Conservation (phyloP, 2,113 vertebrate genomes). For the Gymnocephalus cernua region DNA sequence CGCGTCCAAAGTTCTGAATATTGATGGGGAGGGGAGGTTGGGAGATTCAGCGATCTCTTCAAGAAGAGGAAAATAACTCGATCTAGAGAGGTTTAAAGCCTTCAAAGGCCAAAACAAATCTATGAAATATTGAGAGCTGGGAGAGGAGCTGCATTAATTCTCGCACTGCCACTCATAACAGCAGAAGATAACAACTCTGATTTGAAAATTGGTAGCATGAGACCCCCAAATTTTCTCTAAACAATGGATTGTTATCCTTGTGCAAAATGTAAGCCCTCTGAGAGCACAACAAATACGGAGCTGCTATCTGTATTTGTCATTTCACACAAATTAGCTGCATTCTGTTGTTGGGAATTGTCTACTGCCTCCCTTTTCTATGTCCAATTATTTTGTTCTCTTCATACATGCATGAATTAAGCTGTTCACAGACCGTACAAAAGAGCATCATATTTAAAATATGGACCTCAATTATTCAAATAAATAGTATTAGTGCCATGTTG, state of each 20-base stretch:
- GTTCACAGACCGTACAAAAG: neutral
- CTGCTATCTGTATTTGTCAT: neutral
- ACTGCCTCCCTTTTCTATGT: neutral
- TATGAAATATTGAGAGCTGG: slow-evolving; percentile 65
- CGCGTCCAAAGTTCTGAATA: slow-evolving; percentile 75
- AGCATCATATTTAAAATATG: neutral
- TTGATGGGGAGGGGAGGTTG: slow-evolving; percentile 64
- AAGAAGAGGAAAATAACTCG: slow-evolving; percentile 59
- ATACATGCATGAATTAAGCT: neutral
- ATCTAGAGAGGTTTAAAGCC: slow-evolving; percentile 61
- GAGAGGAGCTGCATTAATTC: slow-evolving; percentile 47
- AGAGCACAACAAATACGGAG: neutral
- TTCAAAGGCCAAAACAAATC: slow-evolving; percentile 71
- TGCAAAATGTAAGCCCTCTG: neutral
- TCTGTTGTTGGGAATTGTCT: neutral
- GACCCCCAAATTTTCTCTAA: slow-evolving; percentile 30
- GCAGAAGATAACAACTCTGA: slow-evolving; percentile 32
- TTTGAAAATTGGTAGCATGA: slow-evolving; percentile 42
- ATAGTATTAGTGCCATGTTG: neutral
- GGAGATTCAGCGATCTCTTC: slow-evolving; percentile 38
- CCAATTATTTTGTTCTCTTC: neutral
- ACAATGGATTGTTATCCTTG: slow-evolving; percentile 27
- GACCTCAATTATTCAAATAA: neutral
- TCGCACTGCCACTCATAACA: slow-evolving; percentile 19
- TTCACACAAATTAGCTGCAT: neutral